These are phyloP conservation scores for Pseudococcus jackbeardsleyi DNA, from an alignment of 2,888 invertebrate genomes.

Conservation along the genomic window DNA sequence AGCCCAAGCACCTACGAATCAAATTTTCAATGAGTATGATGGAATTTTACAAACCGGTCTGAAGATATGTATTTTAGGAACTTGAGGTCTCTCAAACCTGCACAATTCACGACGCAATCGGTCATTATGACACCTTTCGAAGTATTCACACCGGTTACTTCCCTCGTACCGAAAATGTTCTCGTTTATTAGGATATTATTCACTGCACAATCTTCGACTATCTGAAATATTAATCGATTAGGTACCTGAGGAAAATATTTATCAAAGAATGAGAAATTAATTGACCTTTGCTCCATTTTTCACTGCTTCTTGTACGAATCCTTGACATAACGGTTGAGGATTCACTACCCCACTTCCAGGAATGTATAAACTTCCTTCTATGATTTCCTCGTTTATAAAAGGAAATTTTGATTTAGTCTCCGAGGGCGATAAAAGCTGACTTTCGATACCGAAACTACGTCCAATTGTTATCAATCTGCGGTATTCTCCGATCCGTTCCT, in stretches of 20 bases:
- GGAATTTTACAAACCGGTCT: too few species aligned
- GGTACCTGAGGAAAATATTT: too few species aligned
- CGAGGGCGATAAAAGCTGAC: constrained; percentile 78
- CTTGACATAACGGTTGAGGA: constrained; percentile 84
- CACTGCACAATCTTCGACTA: constrained; percentile 83
- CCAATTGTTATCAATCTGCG: constrained; percentile 84
- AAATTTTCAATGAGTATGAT: background rate
- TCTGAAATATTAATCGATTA: constrained; percentile 70
- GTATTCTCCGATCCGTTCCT: constrained; percentile 87
- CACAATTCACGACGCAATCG: constrained; percentile 83
- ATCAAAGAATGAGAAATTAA: constrained; percentile 10
- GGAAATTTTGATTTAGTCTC: constrained; percentile 85
- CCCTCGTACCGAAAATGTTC: constrained; percentile 76
- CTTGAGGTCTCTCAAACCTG: constrained; percentile 69
- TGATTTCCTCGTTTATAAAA: constrained; percentile 80
- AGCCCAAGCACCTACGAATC: constrained; percentile 81
- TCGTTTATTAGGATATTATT: constrained; percentile 79
- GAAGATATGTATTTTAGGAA: too few species aligned
- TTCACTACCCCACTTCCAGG: constrained; percentile 88
- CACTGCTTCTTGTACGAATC: constrained; percentile 81
- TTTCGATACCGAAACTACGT: constrained; percentile 82
- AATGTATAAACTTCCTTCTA: constrained; percentile 83
- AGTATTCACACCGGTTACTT: constrained; percentile 83
- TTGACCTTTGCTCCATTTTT: constrained; percentile 80
- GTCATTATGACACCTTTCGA: constrained; percentile 82